Evolutionary conservation across 2,797 vertebrate genomes (phyloP), one percentile per base, ranked within the genome.

Genomic region (Acomys russatus): DNA sequence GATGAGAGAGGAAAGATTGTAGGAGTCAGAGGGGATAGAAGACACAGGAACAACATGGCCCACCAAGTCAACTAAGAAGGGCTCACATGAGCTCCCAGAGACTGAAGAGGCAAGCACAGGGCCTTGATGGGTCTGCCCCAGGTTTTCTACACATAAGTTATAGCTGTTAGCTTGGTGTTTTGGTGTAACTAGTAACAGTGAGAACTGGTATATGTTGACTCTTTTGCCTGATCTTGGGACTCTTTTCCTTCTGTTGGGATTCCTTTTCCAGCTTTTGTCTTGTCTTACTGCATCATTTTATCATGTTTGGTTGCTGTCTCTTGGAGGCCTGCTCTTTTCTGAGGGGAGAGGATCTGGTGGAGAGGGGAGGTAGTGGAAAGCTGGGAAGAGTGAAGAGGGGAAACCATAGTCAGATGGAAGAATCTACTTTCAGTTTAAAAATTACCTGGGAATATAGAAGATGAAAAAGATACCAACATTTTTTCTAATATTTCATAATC

Each of bases 401-500:
- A 38, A 73, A 10, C 56, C 0, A 73, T 38, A 73, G 71, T 73
- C 71, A 38, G 20, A 22, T 73, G 18, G n/a, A 73, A 73, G 20
- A 73, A 38, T 23, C 35, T 73, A 73, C 38, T 22, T 38, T 73
- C 35, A 73, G 14, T 82, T 82, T 61, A 86, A 25, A 61, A 94
- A 61, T 85, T 49, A 88, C 9, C 70, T 87, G 83, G 20, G 6
- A 92, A 80, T 90, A 68, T 30, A 83, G 54, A 95, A 79, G 20
- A 63, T 44, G 9, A 4, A 90, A 92, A 63, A 28, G 3, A n/a
- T 90, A 11, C 11, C 64, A 92, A 70, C 33, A 84, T 92, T 78
- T 94, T 25, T 94, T 68, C 84, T 1, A 71, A 88, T 59, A 18
- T 86, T 88, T 92, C 15, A 92, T n/a, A 89, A 17, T 22, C 35